phyloP scores from a whole-genome alignment of 1,140 invertebrate species.

The Drosophila simulans region DNA sequence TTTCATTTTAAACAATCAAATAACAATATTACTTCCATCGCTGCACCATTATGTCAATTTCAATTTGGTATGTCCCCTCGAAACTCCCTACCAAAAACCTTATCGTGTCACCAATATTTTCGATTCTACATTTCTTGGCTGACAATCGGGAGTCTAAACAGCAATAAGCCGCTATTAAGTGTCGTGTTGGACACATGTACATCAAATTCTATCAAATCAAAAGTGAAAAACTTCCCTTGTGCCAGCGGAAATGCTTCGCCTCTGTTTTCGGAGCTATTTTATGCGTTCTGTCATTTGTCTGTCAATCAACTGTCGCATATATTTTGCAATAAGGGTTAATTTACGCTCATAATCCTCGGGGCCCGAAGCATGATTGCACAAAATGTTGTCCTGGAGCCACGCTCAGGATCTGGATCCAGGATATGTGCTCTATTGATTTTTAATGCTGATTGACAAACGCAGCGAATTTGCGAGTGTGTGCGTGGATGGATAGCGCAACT shows the following conservation, averaged over 20 bases:
- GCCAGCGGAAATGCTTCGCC: neutral
- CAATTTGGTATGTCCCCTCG: slow-evolving; percentile 23
- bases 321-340: slow-evolving; percentile 82
- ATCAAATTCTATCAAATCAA: slow-evolving; percentile 80
- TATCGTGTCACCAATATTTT: slow-evolving; percentile 16
- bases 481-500: neutral
- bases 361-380: slow-evolving; percentile 56
- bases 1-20: neutral
- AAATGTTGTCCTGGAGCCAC: slow-evolving; percentile 64
- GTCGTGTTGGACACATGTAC: slow-evolving; percentile 78
- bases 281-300: slow-evolving; percentile 80
- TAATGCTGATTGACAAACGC: slow-evolving; percentile 77
- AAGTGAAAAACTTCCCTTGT: slow-evolving; percentile 39
- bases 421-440: slow-evolving; percentile 63
- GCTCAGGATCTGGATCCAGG: slow-evolving; percentile 18
- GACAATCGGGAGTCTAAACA: slow-evolving; percentile 62
- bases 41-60: slow-evolving; percentile 40
- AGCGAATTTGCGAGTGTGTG: slow-evolving; percentile 5
- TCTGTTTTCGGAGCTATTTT: slow-evolving; percentile 49
- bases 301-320: slow-evolving; percentile 82
- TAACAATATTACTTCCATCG: slow-evolving; percentile 9
- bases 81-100: slow-evolving; percentile 1
- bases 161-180: slow-evolving; percentile 75
- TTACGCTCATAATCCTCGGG: slow-evolving; percentile 77
- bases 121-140: slow-evolving; percentile 41